Evolutionary conservation across 2,113 vertebrate species (phyloP).

Genomic region (Amblyopsis rosae): DNA sequence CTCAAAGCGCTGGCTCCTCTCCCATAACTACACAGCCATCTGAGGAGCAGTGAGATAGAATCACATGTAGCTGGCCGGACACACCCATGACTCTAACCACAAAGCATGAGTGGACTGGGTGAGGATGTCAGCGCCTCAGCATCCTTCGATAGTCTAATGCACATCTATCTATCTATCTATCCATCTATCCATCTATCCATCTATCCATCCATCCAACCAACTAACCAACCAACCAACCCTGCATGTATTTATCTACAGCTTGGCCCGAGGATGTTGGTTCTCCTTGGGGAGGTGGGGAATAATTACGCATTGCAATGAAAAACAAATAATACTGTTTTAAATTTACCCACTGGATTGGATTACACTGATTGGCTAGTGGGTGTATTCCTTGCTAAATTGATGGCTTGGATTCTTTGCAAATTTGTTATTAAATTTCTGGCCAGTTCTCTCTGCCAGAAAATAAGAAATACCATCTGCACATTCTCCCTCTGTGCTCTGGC

Average conservation of each 20-base stretch:
- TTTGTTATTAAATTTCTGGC: slow-evolving; percentile 52
- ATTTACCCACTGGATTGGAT: slow-evolving; percentile 35
- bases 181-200: not conserved
- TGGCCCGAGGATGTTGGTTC: slow-evolving; percentile 2
- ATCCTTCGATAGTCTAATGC: slow-evolving; percentile 20
- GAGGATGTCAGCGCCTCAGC: slow-evolving; percentile 4
- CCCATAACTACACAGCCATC: slow-evolving; percentile 14
- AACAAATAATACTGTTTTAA: slow-evolving; percentile 51
- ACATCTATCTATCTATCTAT: slow-evolving; percentile 14
- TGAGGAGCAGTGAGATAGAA: not conserved
- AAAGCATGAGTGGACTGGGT: not conserved
- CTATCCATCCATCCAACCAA: not conserved
- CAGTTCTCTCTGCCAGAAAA: slow-evolving; percentile 33
- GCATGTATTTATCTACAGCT: slow-evolving; percentile 14
- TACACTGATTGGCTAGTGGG: slow-evolving; percentile 38
- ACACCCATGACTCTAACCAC: not conserved
- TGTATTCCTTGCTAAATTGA: slow-evolving; percentile 3
- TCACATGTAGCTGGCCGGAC: slow-evolving; percentile 7
- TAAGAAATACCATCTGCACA: slow-evolving; percentile 59
- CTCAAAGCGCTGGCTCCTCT: slow-evolving; percentile 25
- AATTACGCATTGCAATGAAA: slow-evolving; percentile 51
- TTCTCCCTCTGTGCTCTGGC: slow-evolving; percentile 41
- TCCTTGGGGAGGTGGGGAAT: slow-evolving; percentile 19
- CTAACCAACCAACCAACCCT: not conserved
- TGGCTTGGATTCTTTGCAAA: slow-evolving; percentile 26